Evolutionary conservation across 2,888 invertebrate genomes (phyloP).

Genomic region (Thymelicus acteon): DNA sequence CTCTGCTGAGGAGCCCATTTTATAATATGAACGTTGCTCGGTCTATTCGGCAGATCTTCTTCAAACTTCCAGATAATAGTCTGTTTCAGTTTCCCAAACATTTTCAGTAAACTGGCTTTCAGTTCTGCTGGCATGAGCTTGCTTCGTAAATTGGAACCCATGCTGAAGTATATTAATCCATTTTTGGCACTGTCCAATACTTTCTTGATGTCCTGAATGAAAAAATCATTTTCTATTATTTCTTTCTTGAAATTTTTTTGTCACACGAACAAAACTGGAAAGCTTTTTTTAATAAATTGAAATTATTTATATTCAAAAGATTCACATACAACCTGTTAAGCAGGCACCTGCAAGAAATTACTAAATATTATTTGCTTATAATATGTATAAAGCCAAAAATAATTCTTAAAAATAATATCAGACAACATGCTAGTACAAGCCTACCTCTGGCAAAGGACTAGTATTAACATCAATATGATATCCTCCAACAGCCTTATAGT

Average conservation of each 20-base stretch:
- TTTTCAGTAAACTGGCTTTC: slow-evolving; percentile 52
- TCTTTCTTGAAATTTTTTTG: no score
- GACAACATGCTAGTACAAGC: not conserved
- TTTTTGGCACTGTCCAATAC: slow-evolving; percentile 59
- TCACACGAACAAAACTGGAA: no score
- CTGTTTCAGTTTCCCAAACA: slow-evolving; percentile 63
- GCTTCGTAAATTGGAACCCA: slow-evolving; percentile 64
- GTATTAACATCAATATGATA: slow-evolving; percentile 51
- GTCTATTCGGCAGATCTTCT: slow-evolving; percentile 51
- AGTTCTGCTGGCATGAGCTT: slow-evolving; percentile 53
- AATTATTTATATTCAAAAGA: no score
- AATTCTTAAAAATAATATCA: no score
- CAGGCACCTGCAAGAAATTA: no score
- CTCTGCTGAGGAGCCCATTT: slow-evolving; percentile 66
- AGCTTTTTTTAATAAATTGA: no score
- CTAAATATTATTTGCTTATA: no score
- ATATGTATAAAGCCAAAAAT: no score
- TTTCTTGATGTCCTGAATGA: slow-evolving; percentile 55
- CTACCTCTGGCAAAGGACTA: slow-evolving; percentile 51
- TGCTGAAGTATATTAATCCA: slow-evolving; percentile 69
- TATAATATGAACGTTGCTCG: slow-evolving; percentile 61
- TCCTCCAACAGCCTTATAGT: slow-evolving; percentile 55
- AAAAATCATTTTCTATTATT: not conserved
- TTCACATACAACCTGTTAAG: no score
- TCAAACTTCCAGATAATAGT: slow-evolving; percentile 72